Conservation (phyloP, 2,113 vertebrate species). For the Paracanthobrama guichenoti region DNA sequence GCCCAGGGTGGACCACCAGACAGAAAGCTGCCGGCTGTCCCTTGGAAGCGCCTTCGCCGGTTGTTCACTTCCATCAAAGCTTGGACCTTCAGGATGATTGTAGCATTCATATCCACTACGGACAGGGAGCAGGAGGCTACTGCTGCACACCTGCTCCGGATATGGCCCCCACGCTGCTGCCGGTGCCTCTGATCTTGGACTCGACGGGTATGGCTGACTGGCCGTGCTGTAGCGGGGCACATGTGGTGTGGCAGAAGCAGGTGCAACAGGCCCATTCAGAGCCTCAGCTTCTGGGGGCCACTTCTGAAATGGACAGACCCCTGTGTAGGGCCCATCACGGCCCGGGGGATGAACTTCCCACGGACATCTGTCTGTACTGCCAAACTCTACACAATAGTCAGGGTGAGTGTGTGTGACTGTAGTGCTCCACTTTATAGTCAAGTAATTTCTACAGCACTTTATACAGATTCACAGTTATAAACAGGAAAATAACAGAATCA, state of each 20-base stretch:
- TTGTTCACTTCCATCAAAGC: slow-evolving; percentile 77
- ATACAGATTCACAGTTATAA: too few relatives aligned
- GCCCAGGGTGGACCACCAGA: slow-evolving; percentile 74
- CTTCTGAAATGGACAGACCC: slow-evolving; percentile 67
- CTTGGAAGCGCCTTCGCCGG: slow-evolving; percentile 69
- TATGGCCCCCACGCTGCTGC: slow-evolving; percentile 77
- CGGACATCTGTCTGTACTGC: slow-evolving; percentile 80
- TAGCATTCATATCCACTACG: slow-evolving; percentile 71
- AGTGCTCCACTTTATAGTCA: not conserved
- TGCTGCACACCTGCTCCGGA: slow-evolving; percentile 77
- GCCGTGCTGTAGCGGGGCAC: slow-evolving; percentile 71
- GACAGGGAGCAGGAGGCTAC: slow-evolving; percentile 70
- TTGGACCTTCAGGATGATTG: slow-evolving; percentile 75
- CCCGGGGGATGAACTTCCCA: slow-evolving; percentile 63
- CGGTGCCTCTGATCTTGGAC: slow-evolving; percentile 79
- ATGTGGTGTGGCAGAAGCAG: slow-evolving; percentile 82
- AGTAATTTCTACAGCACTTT: too few relatives aligned
- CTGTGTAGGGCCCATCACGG: slow-evolving; percentile 67
- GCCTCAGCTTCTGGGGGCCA: slow-evolving; percentile 74
- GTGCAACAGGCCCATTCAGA: slow-evolving; percentile 76
- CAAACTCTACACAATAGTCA: slow-evolving; percentile 79
- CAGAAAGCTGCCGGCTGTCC: slow-evolving; percentile 77
- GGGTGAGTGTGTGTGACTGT: slow-evolving; percentile 77
- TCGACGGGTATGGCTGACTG: slow-evolving; percentile 74
- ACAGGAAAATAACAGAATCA: too few relatives aligned